These are phyloP conservation scores for Drosophila paracracens DNA, from an alignment of 2,888 invertebrate species.

Conservation along the genomic window DNA sequence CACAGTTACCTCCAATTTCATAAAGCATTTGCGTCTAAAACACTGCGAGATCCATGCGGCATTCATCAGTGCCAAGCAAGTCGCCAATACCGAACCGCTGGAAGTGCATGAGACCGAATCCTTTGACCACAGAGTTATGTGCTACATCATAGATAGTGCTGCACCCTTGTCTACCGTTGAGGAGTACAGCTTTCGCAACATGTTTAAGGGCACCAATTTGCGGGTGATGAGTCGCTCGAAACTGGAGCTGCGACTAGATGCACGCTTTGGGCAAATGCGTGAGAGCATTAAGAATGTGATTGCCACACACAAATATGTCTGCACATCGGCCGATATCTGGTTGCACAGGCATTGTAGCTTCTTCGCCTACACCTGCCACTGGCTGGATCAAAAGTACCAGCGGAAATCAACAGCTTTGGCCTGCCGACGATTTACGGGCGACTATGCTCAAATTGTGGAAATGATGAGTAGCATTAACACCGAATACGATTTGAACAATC, in stretches of 20 bases:
- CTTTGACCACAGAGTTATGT: slow-evolving; percentile 35
- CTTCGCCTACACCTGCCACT: slow-evolving; percentile 46
- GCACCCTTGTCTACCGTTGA: slow-evolving; percentile 39
- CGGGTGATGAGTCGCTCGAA: slow-evolving; percentile 25
- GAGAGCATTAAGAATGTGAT: slow-evolving; percentile 19
- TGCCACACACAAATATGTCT: slow-evolving; percentile 38
- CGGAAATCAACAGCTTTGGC: slow-evolving; percentile 34
- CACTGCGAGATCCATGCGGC: slow-evolving; percentile 41
- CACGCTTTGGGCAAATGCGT: slow-evolving; percentile 33
- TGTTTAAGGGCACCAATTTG: slow-evolving; percentile 40
- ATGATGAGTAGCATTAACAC: slow-evolving; percentile 39
- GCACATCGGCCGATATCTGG: slow-evolving; percentile 40
- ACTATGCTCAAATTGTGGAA: slow-evolving; percentile 18
- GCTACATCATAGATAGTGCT: slow-evolving; percentile 40
- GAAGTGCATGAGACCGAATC: slow-evolving; percentile 30
- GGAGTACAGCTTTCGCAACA: slow-evolving; percentile 35
- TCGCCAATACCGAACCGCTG: slow-evolving; percentile 7
- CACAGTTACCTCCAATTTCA: slow-evolving; percentile 50
- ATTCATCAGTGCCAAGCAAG: slow-evolving; percentile 39
- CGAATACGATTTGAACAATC: slow-evolving; percentile 31
- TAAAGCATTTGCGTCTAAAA: slow-evolving; percentile 47
- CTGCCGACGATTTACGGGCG: slow-evolving; percentile 25
- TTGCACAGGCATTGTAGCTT: slow-evolving; percentile 9
- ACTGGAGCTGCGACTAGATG: slow-evolving; percentile 21
- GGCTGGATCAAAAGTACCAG: slow-evolving; percentile 46